Evolutionary conservation across 2,113 vertebrate genomes (phyloP), one percentile per base, ranked within the genome.

Genomic region (Sakesphorus luctuosus): DNA sequence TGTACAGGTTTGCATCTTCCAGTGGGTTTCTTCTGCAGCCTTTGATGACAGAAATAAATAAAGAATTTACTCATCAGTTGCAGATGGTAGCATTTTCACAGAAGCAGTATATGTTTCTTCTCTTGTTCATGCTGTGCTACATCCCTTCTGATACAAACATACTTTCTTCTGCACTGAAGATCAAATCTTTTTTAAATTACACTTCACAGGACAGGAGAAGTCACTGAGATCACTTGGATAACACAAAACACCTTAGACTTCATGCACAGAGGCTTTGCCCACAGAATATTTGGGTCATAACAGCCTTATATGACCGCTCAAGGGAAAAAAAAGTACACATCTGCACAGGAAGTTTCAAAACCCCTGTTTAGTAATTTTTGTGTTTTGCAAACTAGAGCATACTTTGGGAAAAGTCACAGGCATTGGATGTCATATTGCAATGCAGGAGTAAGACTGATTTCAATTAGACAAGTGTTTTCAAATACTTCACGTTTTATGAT

Each of bases 281-380:
- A 44, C 31, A 82, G 50, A 90, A 31, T 26, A 61, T 62, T 71
- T 0, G 0, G 58, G 59, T 78, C 29, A 2, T 53, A 84, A 61
- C 35, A 90, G 46, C 59, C 16, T 65, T 67, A 4, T 63, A 63
- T 1, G 2, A 80, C 11, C 72, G 24, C 52, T 90, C 36, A 46
- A 47, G 46, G 44, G 15, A 36, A 58, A 82, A 87, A 59, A 63
- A 73, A 62, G 3, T 16, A 55, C 7, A 26, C 80, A 74, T 83
- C 35, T 86, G 47, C 72, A 83, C 38, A 94, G 90, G 92, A 96
- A 95, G 83, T 95, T 96, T 96, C 94, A 96, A 96, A 94, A 85
- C 36, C 18, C 38, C 43, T 58, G n/a, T 96, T 91, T 92, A 93
- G 90, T 90, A 95, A 95, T 88, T 74, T 40, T 31, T 9, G 4